Base-by-base conservation (phyloP, 2,113 vertebrate genomes). In the Toxotes chatareus region DNA sequence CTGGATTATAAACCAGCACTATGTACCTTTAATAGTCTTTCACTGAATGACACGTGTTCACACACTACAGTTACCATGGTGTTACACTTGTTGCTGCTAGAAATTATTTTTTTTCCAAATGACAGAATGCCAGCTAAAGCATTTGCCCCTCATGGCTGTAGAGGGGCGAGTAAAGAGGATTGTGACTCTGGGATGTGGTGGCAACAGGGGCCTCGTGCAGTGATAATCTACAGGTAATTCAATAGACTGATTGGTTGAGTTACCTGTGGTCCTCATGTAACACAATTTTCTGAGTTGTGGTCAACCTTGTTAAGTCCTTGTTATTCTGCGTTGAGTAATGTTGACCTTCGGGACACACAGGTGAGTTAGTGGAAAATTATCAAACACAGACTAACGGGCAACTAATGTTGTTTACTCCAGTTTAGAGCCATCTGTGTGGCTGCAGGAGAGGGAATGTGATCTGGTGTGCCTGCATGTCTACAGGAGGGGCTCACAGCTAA, bases 341-440 rank as follows among this genome's bases (percentile, higher is more conserved):
- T 17, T 76, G 63, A 61, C 16, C 67, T 61, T 62, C 13, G 32
- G 62, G 65, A 40, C 36, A 77, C 55, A 63, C 57, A 57, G 79
- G 53, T 69, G 36, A 73, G 10, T 53, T 36, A 42, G 46, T 44
- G 12, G 65, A 13, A 76, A 62, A 71, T 64, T 66, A 73, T 31
- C 42, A 16, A 51, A 42, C 36, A 40, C 47, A 40, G 49, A 78
- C 87, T 40, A 59, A 84, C 69, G 59, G 63, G 34, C 64, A 74
- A 57, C 23, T 67, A 77, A 80, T 21, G 38, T 74, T 69, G 67
- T 90, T 82, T 83, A 68, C 75, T 63, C 46, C 51, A 60, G 49
- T 70, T 66, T 63, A 40, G 64, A 82, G 51, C 10, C 56, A 65
- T 79, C 12, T 74, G 78, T 68, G 80, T 47, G 34, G 31, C 63